phyloP scores from a whole-genome alignment of 2,113 vertebrate genomes.

The Zapornia atra region DNA sequence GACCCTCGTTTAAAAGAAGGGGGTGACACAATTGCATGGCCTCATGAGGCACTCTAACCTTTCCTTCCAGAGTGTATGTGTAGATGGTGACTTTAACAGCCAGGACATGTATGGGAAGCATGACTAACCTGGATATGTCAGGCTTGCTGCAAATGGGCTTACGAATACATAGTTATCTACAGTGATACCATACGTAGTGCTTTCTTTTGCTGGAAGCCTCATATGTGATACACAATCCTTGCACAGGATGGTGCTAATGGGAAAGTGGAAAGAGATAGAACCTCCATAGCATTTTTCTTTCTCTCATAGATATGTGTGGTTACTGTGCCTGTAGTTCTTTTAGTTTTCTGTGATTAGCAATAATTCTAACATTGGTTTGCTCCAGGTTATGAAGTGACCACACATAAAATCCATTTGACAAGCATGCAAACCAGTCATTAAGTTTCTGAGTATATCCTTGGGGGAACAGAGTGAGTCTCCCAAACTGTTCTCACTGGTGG shows the following conservation, averaged over 20 bases:
- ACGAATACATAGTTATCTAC: accelerated
- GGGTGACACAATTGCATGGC: neutral
- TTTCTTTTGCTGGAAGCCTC: neutral
- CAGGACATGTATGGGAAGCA: accelerated
- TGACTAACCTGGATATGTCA: neutral
- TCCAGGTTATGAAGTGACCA: neutral
- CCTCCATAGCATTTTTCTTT: neutral
- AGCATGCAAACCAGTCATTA: neutral
- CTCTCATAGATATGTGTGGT: neutral
- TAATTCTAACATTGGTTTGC: neutral
- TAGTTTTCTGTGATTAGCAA: neutral
- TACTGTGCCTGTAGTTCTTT: neutral
- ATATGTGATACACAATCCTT: neutral
- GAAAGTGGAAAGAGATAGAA: neutral
- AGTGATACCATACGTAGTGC: neutral
- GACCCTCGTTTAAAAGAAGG: neutral
- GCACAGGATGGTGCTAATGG: neutral
- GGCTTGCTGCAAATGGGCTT: neutral
- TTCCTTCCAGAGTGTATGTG: neutral
- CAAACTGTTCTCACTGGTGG: neutral
- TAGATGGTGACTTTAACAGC: neutral
- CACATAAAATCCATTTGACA: neutral
- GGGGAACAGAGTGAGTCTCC: neutral
- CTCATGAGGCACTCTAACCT: accelerated
- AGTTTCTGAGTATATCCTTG: neutral